A percentile compares a stretch with the other conserved stretches of the same genome.
These are phyloP conservation scores for Chlorops oryzae DNA, from an alignment of 1,140 invertebrate genomes.

Conservation along the genomic window DNA sequence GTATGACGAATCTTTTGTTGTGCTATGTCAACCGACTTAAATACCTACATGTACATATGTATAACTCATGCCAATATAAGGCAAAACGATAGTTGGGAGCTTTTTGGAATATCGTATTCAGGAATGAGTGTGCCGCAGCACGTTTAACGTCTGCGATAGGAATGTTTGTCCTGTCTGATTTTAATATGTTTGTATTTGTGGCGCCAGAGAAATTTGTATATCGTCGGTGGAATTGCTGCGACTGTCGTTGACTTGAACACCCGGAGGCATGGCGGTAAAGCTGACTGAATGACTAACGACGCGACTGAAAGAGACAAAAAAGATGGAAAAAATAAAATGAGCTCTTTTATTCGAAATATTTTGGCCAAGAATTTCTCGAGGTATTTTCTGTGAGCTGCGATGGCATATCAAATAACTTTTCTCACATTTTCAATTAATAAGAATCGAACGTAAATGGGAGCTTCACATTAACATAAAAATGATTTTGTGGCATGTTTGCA, in stretches of 20 bases:
- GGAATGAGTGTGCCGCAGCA: conserved; percentile 74
- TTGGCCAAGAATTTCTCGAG: too few species aligned
- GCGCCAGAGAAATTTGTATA: conserved; percentile 64
- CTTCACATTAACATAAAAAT: too few species aligned
- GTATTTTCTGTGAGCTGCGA: too few species aligned
- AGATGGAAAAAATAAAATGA: neutral
- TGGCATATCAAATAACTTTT: too few species aligned
- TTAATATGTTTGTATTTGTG: conserved; percentile 70
- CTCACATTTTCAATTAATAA: too few species aligned
- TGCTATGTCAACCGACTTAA: too few species aligned
- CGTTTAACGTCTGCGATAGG: conserved; percentile 79
- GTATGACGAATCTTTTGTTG: too few species aligned
- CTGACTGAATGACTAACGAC: conserved; percentile 42
- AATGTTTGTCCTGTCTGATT: conserved; percentile 62
- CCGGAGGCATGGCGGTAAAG: conserved; percentile 44
- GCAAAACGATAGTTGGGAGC: conserved; percentile 79
- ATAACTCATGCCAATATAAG: conserved; percentile 81
- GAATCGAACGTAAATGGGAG: too few species aligned
- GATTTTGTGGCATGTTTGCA: too few species aligned
- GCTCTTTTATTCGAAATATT: too few species aligned
- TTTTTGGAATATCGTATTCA: conserved; percentile 91
- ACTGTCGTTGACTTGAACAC: conserved; percentile 46
- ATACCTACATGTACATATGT: too few species aligned
- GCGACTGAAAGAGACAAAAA: conserved; percentile 23
- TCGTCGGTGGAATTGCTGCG: conserved; percentile 45